Evolutionary conservation across 2,888 invertebrate species (phyloP).

Genomic region (Drosophila nr. fundita): DNA sequence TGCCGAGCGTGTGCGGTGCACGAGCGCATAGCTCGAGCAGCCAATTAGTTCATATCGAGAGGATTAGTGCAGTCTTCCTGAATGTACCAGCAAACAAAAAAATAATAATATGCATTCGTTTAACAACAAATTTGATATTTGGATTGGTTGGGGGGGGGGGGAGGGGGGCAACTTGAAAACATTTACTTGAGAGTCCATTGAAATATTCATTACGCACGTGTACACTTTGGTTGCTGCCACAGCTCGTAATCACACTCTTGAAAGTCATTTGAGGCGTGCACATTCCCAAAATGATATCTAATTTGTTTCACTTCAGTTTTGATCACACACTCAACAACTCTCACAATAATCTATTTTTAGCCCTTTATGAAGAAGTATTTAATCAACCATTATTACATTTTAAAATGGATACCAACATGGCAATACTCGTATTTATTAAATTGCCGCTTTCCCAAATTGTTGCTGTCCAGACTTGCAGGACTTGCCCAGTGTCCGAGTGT

Average conservation of each 20-base stretch:
- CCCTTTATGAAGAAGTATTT: background rate
- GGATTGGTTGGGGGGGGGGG: background rate
- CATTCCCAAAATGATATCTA: background rate
- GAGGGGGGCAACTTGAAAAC: background rate
- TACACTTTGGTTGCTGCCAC: background rate
- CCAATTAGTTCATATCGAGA: conserved; percentile 39
- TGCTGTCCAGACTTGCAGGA: background rate
- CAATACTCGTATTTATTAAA: background rate
- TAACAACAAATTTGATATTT: background rate
- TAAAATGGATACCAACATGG: background rate
- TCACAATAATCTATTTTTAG: background rate
- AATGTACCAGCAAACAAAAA: background rate
- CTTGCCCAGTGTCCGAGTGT: background rate
- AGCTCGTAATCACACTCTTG: background rate
- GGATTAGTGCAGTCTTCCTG: conserved; percentile 9
- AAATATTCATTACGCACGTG: background rate
- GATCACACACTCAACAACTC: background rate
- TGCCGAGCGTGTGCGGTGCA: background rate
- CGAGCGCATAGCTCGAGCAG: conserved; percentile 3
- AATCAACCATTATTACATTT: background rate
- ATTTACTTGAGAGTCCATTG: background rate
- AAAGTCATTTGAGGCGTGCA: background rate
- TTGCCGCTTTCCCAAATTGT: background rate
- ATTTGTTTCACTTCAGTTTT: background rate
- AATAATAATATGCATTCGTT: background rate